Base-by-base conservation (phyloP, 30 jellyfish, hydroid and myxozoan genomes). In the Turritopsis rubra region DNA sequence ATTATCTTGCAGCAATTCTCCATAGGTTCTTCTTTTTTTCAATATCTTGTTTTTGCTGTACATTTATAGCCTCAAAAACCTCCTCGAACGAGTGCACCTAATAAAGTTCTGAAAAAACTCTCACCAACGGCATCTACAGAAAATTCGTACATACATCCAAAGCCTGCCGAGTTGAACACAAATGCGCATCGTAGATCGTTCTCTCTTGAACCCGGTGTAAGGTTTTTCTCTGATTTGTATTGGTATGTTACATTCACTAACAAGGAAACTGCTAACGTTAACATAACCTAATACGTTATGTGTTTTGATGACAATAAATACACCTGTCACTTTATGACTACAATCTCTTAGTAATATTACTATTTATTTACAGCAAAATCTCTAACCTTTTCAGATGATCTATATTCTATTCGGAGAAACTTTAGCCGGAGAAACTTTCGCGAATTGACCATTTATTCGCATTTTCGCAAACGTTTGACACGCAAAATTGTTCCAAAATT, bases 121-220 rank as follows among this genome's bases (percentile, higher is more conserved):
- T 16, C 52, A 23, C 8, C 85, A 54, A 13, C 60, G 13, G 60
- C 60, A 41, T 41, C 60, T 41, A 41, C 60, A 41, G 60, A 41
- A 3, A 41, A 13, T 41, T 13, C 60, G 60, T 41, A 41, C 13
- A 72, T 53, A 72, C 52, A 18, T 19, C 81, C 81, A 18, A 72
- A 41, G 23, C 31, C 28, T 70, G 87, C 95, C 8, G 60, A 85
- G 70, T 90, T 90, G 4, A 84, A 91, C 21, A 81, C 93, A 8
- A 81, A 75, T 66, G 81, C 81, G 18, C 94, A 89, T 78, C 86
- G 86, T 19, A 68, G 97, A 81, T 85, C 97, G 65, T 28, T 79
- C 52, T 89, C 97, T 20, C 87, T 82, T 52, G 97, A 89, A 29
- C 28, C 80, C 65, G 85, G 65, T 29, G 71, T 28, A 54, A 54